A percentile compares a stretch with the other conserved stretches of the same genome.
Evolutionary conservation across 2,888 invertebrate species (phyloP).

Genomic region (Tachina fera): DNA sequence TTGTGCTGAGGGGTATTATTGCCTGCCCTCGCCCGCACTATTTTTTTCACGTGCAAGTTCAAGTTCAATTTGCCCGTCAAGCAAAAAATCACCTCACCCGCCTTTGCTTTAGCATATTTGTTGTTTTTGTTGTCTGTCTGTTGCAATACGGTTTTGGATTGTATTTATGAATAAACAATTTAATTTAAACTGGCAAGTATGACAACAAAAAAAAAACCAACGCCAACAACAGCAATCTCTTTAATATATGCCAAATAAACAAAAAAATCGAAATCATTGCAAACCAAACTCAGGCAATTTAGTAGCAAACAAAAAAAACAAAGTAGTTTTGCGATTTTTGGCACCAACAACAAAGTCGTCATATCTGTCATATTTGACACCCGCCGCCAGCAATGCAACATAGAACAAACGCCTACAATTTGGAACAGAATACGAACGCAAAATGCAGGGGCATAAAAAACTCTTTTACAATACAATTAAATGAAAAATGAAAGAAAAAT

Average conservation of each 20-base stretch:
- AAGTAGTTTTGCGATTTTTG: conserved; percentile 35
- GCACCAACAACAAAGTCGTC: conserved; percentile 49
- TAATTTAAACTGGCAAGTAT: conserved; percentile 62
- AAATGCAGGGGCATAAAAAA: neutral
- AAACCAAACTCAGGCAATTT: conserved; percentile 42
- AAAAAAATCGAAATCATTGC: conserved; percentile 43
- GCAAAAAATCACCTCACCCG: neutral
- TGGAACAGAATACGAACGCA: neutral
- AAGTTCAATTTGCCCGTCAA: conserved; percentile 64
- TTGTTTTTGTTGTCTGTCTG: neutral
- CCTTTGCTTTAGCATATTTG: neutral
- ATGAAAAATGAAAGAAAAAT: conserved; percentile 4
- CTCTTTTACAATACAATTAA: neutral
- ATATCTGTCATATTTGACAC: conserved; percentile 37
- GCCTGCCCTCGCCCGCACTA: neutral
- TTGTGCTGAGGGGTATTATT: neutral
- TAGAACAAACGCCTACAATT: conserved; percentile 49
- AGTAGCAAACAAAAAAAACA: conserved; percentile 11
- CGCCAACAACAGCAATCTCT: conserved; percentile 13
- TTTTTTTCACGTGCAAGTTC: conserved; percentile 52
- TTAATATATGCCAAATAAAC: conserved; percentile 58
- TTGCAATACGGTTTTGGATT: conserved; percentile 50
- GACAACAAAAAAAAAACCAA: conserved; percentile 6
- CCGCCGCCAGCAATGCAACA: conserved; percentile 65
- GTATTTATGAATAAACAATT: conserved; percentile 71